Evolutionary conservation across 2,888 invertebrate species (phyloP), one percentile per base, ranked within the genome.

Genomic region (Cacoxenus indagator): DNA sequence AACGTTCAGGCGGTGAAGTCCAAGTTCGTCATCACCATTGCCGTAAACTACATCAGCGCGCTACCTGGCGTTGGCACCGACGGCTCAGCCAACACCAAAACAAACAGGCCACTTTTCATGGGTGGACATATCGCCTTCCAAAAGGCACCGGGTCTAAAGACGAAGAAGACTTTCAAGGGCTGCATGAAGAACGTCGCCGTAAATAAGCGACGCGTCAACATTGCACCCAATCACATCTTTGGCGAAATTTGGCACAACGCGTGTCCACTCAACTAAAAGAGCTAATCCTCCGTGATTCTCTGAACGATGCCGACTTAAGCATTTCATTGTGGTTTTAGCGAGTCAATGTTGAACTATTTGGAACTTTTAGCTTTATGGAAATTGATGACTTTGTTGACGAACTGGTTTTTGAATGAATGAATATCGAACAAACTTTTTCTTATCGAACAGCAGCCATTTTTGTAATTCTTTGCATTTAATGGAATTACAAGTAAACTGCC

Each of bases 21-120:
- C n/a, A 95, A 95, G 88, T 96, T 96, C 87, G 93, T 97, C 22
- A 93, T 97, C 4, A 93, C 94, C 0, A 89, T 99, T 65, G 93
- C 94, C 0, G 95, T 99, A 1, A 96, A 98, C 88, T 94, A 93
- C 8, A 90, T 92, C 68, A 92, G 92, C 83, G 92, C 93, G 0
- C 90, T 92, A 73, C 93, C 95, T 0, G 93, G 92, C 1, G 91
- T 95, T 37, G 94, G 94, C 4, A 87, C 85, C 29, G 91, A 90
- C 24, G 91, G 91, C 19, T 90, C 91, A 24, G 90, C 91, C 0
- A 91, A 92, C 0, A 95, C 96, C 0, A 92, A 94, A 80, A 96
- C 96, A 0, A 92, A 92, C 29, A 93, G 96, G 71, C 95, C 96
- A 0, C 90, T 99, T 37, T 98, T 94, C 88, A 90, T 99, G 79